Conservation (phyloP, 1,140 invertebrate genomes). For the Drosophila ohnishii region DNA sequence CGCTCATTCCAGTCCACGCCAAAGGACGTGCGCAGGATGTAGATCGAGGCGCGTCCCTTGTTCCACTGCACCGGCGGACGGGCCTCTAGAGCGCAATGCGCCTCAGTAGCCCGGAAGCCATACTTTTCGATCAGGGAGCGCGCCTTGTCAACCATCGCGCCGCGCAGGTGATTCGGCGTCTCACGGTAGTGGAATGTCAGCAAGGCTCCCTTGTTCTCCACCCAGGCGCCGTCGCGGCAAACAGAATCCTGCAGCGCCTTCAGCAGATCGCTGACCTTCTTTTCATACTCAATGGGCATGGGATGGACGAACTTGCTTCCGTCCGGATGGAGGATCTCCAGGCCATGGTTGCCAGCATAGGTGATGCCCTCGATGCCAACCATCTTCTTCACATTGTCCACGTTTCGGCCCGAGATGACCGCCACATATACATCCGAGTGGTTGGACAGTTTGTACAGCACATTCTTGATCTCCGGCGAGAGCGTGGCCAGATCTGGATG, state of each 20-base stretch:
- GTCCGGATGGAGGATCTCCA: constrained; percentile 94
- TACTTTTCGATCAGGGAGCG: constrained; percentile 88
- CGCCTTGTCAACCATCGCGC: constrained; percentile 87
- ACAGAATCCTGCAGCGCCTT: constrained; percentile 92
- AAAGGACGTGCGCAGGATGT: constrained; percentile 94
- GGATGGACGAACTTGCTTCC: constrained; percentile 95
- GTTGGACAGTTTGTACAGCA: constrained; percentile 92
- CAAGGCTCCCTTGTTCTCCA: constrained; percentile 94
- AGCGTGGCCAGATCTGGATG: constrained; percentile 94
- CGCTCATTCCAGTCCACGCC: constrained; percentile 95
- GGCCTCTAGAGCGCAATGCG: constrained; percentile 93
- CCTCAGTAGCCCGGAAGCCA: constrained; percentile 90
- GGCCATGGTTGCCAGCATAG: constrained; percentile 94
- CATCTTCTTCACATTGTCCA: constrained; percentile 95
- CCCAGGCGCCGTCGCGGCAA: constrained; percentile 94
- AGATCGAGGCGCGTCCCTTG: constrained; percentile 94
- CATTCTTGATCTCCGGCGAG: constrained; percentile 92
- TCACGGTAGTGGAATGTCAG: constrained; percentile 95
- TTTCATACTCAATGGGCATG: constrained; percentile 93
- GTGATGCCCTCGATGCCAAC: constrained; percentile 95
- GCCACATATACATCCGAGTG: constrained; percentile 94
- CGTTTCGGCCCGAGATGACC: constrained; percentile 93
- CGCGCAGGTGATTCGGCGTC: constrained; percentile 87
- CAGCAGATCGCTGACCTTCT: constrained; percentile 90
- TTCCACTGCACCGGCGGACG: constrained; percentile 95